Base-by-base conservation (phyloP, 2,113 vertebrate genomes). In the Rhegmatorhina hoffmannsi region DNA sequence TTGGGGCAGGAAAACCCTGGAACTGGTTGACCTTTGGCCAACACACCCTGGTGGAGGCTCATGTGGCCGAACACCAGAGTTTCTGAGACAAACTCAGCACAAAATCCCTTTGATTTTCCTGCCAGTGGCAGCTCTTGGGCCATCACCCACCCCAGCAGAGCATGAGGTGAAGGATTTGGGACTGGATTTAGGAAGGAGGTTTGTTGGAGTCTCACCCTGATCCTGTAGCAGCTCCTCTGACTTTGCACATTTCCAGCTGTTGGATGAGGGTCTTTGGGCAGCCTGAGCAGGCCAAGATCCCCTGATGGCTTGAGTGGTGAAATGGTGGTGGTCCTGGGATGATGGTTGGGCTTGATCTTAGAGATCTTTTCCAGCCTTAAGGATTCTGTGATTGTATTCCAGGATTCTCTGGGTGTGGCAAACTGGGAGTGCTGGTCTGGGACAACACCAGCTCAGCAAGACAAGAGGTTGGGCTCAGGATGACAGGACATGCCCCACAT, bases 371-470 rank as follows among this genome's bases (percentile, higher is more conserved):
- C 58, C n/a, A 55, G 4, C 66, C 38, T 29, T 10, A 4, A 18
- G 8, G 12, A 38, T n/a, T 31, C 26, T 31, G 66, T 29, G 56
- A 24, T 46, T 53, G 15, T 52, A 12, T 18, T 40, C 60, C 59
- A 18, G 19, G 36, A 13, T 38, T 62, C 28, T 62, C 31, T 14
- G 52, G 19, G 24, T 55, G 13, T 11, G 63, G 12, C 43, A 49
- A 40, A 28, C 49, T 23, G 34, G 58, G 34, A 60, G 34, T 60
- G n/a, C 31, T 40, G 75, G 10, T 31, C n/a, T 43, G 11, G 44
- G 11, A 28, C 53, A 28, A 3, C 13, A 3, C 2, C 2, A 1
- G 43, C 8, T 21, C 64, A 77, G 34, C 0, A 0, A 47, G 53
- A 33, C 18, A 75, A 25, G 14, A 46, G 25, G 14, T 2, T 67